Percentiles rank a stretch among this genome's conserved stretches.
Evolutionary conservation across 2,888 invertebrate species (phyloP).

Genomic region (Troides helena): DNA sequence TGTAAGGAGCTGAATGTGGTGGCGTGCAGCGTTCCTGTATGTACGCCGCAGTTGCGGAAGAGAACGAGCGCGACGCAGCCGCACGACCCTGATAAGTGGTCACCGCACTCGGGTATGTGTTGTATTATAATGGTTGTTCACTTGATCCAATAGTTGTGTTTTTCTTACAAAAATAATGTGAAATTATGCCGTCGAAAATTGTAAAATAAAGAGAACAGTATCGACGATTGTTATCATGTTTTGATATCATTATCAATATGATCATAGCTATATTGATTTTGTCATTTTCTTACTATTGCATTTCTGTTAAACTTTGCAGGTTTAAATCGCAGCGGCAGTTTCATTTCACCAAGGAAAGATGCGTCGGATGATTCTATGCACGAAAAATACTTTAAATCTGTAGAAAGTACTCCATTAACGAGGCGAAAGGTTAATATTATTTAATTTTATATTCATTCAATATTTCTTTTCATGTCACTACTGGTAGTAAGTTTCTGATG

Average conservation of each 20-base stretch:
- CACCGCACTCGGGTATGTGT: slow-evolving; percentile 65
- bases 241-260: too few species aligned
- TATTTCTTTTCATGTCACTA: too few species aligned
- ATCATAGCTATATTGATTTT: neutral
- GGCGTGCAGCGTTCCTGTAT: slow-evolving; percentile 55
- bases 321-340: slow-evolving; percentile 77
- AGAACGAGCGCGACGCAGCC: slow-evolving; percentile 58
- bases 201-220: too few species aligned
- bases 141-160: too few species aligned
- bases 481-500: too few species aligned
- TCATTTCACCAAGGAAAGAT: slow-evolving; percentile 80
- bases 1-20: slow-evolving; percentile 62
- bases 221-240: too few species aligned
- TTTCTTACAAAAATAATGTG: too few species aligned
- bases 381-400: slow-evolving; percentile 87
- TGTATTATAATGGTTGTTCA: neutral
- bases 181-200: too few species aligned
- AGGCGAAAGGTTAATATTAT: slow-evolving; percentile 74
- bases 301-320: slow-evolving; percentile 44
- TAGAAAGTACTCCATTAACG: slow-evolving; percentile 84
- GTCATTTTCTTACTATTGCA: neutral
- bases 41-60: slow-evolving; percentile 69
- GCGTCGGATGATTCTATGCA: slow-evolving; percentile 90
- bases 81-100: slow-evolving; percentile 70
- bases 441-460: neutral